These are phyloP conservation scores for Endomychus coccineus DNA, from an alignment of 2,888 invertebrate genomes.

Conservation along the genomic window DNA sequence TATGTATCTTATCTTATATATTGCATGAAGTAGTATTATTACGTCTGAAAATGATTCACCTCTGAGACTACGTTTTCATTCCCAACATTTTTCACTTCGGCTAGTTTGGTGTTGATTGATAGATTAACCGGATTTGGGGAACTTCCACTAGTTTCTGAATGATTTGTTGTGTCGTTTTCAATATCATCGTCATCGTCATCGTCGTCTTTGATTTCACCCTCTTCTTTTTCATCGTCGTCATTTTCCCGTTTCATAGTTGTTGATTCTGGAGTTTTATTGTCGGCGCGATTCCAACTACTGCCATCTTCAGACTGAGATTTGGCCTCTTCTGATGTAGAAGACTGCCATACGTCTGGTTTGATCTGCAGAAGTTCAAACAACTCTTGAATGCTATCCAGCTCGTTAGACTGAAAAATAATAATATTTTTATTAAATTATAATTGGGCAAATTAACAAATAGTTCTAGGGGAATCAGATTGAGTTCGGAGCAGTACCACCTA, in stretches of 20 bases:
- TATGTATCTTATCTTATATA: no score
- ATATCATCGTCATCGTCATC: constrained; percentile 46
- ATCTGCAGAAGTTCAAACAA: constrained; percentile 76
- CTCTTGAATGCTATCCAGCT: constrained; percentile 77
- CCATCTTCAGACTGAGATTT: constrained; percentile 36
- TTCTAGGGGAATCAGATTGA: no score
- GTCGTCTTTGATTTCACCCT: constrained; percentile 44
- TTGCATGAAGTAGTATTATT: no score
- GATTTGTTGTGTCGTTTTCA: constrained; percentile 30
- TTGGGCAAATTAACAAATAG: no score
- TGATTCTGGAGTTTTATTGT: constrained; percentile 30
- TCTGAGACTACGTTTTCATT: constrained; percentile 29
- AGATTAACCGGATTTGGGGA: constrained; percentile 79
- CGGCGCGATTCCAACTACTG: constrained; percentile 47
- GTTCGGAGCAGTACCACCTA: no score
- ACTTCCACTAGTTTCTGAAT: constrained; percentile 57
- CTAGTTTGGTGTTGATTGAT: constrained; percentile 55
- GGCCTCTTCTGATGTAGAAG: constrained; percentile 38
- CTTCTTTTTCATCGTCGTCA: constrained; percentile 47
- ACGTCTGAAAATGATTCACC: no score
- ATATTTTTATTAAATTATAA: no score
- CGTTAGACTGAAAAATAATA: constrained; percentile 61
- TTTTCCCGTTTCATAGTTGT: constrained; percentile 32
- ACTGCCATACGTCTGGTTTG: constrained; percentile 71
- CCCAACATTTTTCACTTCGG: constrained; percentile 35